phyloP scores from a whole-genome alignment of 2,113 vertebrate species.

The Nannobrachium achirus region DNA sequence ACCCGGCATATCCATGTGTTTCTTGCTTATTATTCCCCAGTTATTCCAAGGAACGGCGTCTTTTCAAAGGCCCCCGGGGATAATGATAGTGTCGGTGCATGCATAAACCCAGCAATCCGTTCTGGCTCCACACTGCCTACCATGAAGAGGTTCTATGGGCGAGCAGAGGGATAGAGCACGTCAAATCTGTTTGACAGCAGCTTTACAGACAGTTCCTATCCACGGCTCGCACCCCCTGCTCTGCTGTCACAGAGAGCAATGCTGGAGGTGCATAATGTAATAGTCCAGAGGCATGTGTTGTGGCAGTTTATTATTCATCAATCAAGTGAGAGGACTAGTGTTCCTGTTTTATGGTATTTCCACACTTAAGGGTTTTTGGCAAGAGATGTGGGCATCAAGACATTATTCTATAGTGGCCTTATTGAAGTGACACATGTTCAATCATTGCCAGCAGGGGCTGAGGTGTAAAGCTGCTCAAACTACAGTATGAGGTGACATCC shows the following conservation, averaged over 20 bases:
- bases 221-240: slow-evolving; percentile 6
- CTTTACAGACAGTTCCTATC: slow-evolving; percentile 43
- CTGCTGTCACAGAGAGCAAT: neutral
- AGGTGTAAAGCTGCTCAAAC: slow-evolving; percentile 36
- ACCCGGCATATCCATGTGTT: slow-evolving; percentile 32
- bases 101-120: slow-evolving; percentile 65
- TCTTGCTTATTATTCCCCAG: slow-evolving; percentile 39
- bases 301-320: too few relatives aligned
- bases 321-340: too few relatives aligned
- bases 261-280: too few relatives aligned
- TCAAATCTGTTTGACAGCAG: slow-evolving; percentile 51
- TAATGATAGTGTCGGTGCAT: slow-evolving; percentile 64
- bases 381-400: too few relatives aligned
- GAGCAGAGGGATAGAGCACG: slow-evolving; percentile 30
- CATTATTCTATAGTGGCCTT: slow-evolving; percentile 49
- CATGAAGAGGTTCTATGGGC: slow-evolving; percentile 41
- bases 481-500: slow-evolving; percentile 27
- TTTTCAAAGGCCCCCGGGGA: slow-evolving; percentile 44
- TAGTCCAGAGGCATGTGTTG: too few relatives aligned
- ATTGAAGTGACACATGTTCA: slow-evolving; percentile 47
- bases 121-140: slow-evolving; percentile 47
- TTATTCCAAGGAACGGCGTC: slow-evolving; percentile 47
- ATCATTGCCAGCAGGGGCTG: slow-evolving; percentile 40
- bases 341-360: too few relatives aligned
- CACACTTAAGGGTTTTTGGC: too few relatives aligned